Evolutionary conservation across 2,888 invertebrate species (phyloP).

Genomic region (Apoda limacodes): DNA sequence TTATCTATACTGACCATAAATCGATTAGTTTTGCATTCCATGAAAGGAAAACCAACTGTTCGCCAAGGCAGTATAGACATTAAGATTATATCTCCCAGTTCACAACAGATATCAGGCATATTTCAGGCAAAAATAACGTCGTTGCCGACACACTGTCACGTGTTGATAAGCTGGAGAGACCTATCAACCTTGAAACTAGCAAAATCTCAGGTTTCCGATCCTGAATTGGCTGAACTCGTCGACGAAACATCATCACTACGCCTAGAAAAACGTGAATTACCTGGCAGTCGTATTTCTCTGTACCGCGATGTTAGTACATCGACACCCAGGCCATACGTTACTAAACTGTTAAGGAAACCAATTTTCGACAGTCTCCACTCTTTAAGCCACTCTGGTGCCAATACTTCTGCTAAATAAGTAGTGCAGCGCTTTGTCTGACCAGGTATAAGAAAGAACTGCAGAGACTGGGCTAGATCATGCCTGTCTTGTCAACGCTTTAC

Average conservation of each 20-base stretch:
- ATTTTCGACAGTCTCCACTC: too few species aligned
- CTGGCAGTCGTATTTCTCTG: too few species aligned
- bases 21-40: conserved; percentile 15
- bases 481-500: too few species aligned
- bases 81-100: conserved; percentile 33
- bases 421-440: too few species aligned
- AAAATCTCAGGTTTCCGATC: conserved; percentile 12
- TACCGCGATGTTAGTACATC: too few species aligned
- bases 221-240: conserved; percentile 17
- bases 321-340: too few species aligned
- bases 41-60: conserved; percentile 19
- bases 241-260: too few species aligned
- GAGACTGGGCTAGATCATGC: too few species aligned
- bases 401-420: too few species aligned
- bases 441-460: too few species aligned
- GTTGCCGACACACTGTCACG: conserved; percentile 33
- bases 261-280: conserved; percentile 11
- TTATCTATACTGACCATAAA: conserved; percentile 29
- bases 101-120: conserved; percentile 29
- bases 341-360: too few species aligned
- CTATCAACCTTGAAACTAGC: conserved; percentile 16
- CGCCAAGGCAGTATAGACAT: conserved; percentile 30
- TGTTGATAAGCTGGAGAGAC: conserved; percentile 17
- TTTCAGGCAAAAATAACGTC: conserved; percentile 28
- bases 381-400: too few species aligned